Percentiles rank a stretch among this genome's conserved stretches.
These are phyloP conservation scores for Apis laboriosa DNA, from an alignment of 1,140 invertebrate genomes.

Conservation along the genomic window DNA sequence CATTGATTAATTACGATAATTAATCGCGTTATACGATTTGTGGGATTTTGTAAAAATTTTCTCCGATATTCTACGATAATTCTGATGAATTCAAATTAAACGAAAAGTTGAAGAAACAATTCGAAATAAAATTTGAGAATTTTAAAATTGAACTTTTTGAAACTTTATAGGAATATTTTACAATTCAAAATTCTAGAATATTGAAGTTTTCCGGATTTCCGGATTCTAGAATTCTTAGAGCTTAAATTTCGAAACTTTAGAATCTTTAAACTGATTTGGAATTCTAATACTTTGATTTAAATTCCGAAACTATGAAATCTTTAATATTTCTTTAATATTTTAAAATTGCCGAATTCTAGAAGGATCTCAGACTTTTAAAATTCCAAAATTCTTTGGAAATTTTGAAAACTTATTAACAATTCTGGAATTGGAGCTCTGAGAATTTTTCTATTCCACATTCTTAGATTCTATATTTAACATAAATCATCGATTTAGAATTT, in stretches of 20 bases:
- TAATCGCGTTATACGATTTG: background rate
- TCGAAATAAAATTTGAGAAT: no score
- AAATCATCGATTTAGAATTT: no score
- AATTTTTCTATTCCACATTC: background rate
- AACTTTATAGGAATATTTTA: background rate
- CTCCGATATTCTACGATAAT: no score
- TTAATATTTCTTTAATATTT: no score
- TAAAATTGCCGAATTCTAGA: background rate
- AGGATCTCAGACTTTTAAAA: background rate
- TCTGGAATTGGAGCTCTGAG: background rate
- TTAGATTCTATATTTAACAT: background rate
- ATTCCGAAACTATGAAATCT: no score
- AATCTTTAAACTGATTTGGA: background rate
- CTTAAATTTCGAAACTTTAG: background rate
- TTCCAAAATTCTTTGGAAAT: background rate
- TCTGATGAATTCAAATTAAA: no score
- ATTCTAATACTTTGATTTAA: no score
- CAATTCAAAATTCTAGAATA: background rate
- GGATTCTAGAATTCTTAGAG: no score
- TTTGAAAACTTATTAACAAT: background rate
- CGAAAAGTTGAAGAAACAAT: no score
- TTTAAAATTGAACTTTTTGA: background rate
- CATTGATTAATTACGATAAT: constrained; percentile 2
- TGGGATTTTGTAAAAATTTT: no score
- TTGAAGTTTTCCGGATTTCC: background rate